Percentiles rank a stretch among this genome's conserved stretches.
phyloP scores from a whole-genome alignment of 2,113 vertebrate species.

The Colistium nudipinnis region DNA sequence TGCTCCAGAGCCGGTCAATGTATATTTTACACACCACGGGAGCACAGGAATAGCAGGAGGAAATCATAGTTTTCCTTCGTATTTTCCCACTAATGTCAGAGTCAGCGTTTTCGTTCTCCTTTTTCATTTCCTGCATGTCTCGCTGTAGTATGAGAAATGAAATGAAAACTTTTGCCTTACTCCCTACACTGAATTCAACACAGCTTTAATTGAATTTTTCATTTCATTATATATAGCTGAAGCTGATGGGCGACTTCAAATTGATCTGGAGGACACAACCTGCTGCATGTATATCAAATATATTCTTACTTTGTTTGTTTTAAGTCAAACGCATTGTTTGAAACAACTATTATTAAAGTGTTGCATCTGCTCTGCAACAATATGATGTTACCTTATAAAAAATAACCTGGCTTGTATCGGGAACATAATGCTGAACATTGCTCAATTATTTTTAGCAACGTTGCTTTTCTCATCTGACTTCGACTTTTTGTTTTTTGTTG shows the following conservation, averaged over 20 bases:
- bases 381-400: background rate
- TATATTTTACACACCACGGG: constrained; percentile 39
- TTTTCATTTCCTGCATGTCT: constrained; percentile 58
- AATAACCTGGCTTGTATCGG: background rate
- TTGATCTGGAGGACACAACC: constrained; percentile 58
- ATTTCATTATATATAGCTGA: constrained; percentile 64
- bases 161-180: constrained; percentile 46
- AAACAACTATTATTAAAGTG: constrained; percentile 91
- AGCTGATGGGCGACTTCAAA: constrained; percentile 65
- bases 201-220: constrained; percentile 75
- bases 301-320: constrained; percentile 54
- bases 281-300: constrained; percentile 55
- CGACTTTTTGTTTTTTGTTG: background rate
- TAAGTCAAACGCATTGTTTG: constrained; percentile 84
- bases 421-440: background rate
- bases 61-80: constrained; percentile 25
- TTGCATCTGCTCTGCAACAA: background rate
- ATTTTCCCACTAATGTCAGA: constrained; percentile 15
- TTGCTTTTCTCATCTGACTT: background rate
- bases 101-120: constrained; percentile 42
- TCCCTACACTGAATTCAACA: constrained; percentile 59
- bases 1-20: constrained; percentile 19
- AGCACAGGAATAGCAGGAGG: constrained; percentile 21
- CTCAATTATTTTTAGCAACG: background rate
- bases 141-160: constrained; percentile 37